These are phyloP conservation scores for Drosophila testacea DNA, from an alignment of 2,888 invertebrate genomes.

Conservation along the genomic window DNA sequence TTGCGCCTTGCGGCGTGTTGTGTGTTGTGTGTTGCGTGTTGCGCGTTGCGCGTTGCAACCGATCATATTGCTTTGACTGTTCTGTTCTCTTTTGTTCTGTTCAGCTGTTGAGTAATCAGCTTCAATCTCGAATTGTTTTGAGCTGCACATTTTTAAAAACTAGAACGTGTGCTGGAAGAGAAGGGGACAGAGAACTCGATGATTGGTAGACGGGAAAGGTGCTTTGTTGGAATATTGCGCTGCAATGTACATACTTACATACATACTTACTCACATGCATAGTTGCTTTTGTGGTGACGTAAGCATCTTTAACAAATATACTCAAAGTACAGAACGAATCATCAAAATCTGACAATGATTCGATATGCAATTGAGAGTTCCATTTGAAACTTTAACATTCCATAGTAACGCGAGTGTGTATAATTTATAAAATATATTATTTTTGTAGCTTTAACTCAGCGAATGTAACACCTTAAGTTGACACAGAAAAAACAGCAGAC, in stretches of 20 bases:
- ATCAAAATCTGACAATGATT: background rate
- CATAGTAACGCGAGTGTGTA: background rate
- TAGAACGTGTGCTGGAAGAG: constrained; percentile 55
- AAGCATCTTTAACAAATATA: constrained; percentile 1
- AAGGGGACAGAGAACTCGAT: background rate
- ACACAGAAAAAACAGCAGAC: background rate
- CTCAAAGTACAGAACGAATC: background rate
- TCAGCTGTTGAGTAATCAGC: constrained; percentile 70
- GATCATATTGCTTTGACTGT: constrained; percentile 61
- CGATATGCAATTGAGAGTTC: constrained; percentile 1
- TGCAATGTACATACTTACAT: constrained; percentile 6
- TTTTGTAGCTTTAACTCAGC: background rate
- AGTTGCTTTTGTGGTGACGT: constrained; percentile 14
- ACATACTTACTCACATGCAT: background rate
- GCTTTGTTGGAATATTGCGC: constrained; percentile 10
- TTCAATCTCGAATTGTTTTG: constrained; percentile 63
- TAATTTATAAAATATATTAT: background rate
- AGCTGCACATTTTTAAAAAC: constrained; percentile 68
- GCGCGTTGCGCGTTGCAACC: constrained; percentile 41
- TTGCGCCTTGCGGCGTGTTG: constrained; percentile 26
- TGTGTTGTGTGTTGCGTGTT: constrained; percentile 39
- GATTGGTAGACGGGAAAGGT: constrained; percentile 7
- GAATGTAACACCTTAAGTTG: background rate
- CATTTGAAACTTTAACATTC: background rate
- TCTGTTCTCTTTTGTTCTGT: constrained; percentile 11